Base-by-base conservation (phyloP, 2,113 vertebrate genomes). In the Acanthochromis polyacanthus region DNA sequence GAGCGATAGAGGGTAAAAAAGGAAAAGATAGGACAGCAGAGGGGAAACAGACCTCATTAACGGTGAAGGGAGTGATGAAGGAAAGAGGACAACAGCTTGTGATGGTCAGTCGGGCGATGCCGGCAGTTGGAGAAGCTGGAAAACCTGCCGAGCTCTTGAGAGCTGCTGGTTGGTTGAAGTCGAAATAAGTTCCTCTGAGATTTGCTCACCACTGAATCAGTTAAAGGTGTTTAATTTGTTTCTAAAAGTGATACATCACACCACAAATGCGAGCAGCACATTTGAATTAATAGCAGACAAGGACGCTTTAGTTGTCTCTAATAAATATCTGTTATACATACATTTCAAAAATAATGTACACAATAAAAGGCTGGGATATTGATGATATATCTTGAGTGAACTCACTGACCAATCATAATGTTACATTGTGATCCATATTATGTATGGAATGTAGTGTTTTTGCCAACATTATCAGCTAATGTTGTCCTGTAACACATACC, bases 11-110 rank as follows among this genome's bases (percentile, higher is more conserved):
- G 38, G 57, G 15, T 55, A 11, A 70, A 80, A 66, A 69, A 40
- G 36, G 71, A 77, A 65, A 57, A 36, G 32, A 9, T 62, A 65
- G 62, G 68, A 66, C 16, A 48, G 71, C 69, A 45, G 72, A 67
- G 59, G 45, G 61, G 40, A 60, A 70, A 53, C 51, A 9, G 77
- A 73, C 77, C 85, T 90, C 78, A 90, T 90, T 86, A 87, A 65
- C 53, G 20, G 74, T 20, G 61, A 80, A 70, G 14, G 30, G 72
- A 84, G 82, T 10, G 69, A 78, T 81, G 63, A 74, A 72, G 65
- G 56, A 84, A 76, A 46, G 84, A 86, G 84, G 84, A 88, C 65
- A 66, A 70, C 68, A 28, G 57, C 46, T 79, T 75, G 40, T 43
- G 61, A 66, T 72, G 79, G 66, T 81, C 75, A 73, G 63, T 38